Evolutionary conservation across 2,888 invertebrate genomes (phyloP), one percentile per base, ranked within the genome.

Genomic region (Chrysolina oricalcia): DNA sequence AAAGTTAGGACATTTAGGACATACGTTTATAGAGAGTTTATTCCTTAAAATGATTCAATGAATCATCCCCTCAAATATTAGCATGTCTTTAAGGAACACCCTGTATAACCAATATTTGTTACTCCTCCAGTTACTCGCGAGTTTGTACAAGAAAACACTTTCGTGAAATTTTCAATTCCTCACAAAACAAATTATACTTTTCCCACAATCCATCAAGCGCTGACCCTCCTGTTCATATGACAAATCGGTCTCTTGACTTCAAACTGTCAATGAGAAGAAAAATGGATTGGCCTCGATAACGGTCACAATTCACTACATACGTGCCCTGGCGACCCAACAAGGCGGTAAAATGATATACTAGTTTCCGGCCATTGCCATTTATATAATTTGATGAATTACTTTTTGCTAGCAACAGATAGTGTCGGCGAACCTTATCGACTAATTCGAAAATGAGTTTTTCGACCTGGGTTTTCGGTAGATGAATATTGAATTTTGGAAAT

Each of bases 191-290:
- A n/a, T 59, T n/a, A 27, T 59, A 59, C 10, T n/a, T 59, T 9
- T 8, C n/a, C 4, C 3, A 50, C 27, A n/a, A 59, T 59, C 35
- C 35, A 59, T 59, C 59, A 59, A 59, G 11, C 2, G 59, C 21
- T 59, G 59, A 59, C 59, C 35, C 27, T 23, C n/a, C 23, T 35
- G 15, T 53, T 59, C 11, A 6, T 35, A 59, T 59, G 59, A 35
- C 59, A 59, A 59, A 59, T 59, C n/a, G 59, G 27, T 59, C 35
- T 17, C 59, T 59, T 27, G 59, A 59, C 59, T 59, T 59, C 59
- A 6, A 35, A 59, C 59, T 59, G 59, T 59, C 59, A 27, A 0
- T 23, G n/a, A 35, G 59, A 35, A 59, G 59, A 59, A 35, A 59
- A 35, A 59, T 59, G 35, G 59, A 27, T 59, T 23, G 59, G 35